Evolutionary conservation across 2,888 invertebrate species (phyloP).

Genomic region (Smittia aterrima): DNA sequence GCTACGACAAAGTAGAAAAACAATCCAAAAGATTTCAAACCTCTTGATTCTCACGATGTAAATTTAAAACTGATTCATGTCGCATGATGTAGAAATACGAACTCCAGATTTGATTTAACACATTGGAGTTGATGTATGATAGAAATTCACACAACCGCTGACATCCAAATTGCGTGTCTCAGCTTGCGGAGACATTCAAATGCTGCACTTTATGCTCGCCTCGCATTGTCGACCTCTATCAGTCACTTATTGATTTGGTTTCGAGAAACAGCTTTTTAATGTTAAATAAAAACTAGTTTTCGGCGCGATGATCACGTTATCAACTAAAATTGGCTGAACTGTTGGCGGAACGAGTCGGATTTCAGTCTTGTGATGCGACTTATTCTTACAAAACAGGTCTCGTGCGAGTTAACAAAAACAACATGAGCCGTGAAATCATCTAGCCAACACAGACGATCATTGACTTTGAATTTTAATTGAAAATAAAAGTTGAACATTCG

Average conservation of each 20-base stretch:
- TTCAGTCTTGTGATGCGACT: not conserved
- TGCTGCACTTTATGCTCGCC: conserved; percentile 8
- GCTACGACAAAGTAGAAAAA: not conserved
- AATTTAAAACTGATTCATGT: conserved; percentile 11
- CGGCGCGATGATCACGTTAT: not conserved
- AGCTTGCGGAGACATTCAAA: not conserved
- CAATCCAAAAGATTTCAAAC: not conserved
- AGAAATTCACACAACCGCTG: too few relatives aligned
- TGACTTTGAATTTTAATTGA: not conserved
- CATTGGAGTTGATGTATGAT: too few relatives aligned
- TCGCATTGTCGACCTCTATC: not conserved
- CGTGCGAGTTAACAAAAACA: too few relatives aligned
- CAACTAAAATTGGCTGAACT: not conserved
- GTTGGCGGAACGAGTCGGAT: not conserved
- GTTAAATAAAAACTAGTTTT: not conserved
- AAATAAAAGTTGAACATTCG: not conserved
- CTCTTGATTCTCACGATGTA: conserved; percentile 18
- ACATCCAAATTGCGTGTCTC: not conserved
- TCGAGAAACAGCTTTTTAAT: not conserved
- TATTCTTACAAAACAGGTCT: too few relatives aligned
- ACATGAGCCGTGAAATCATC: too few relatives aligned
- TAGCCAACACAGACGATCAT: too few relatives aligned
- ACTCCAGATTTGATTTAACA: not conserved
- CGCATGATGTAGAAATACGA: conserved; percentile 7
- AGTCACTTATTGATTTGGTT: not conserved